phyloP scores from a whole-genome alignment of 2,113 vertebrate genomes.

The Rhinoderma darwinii region DNA sequence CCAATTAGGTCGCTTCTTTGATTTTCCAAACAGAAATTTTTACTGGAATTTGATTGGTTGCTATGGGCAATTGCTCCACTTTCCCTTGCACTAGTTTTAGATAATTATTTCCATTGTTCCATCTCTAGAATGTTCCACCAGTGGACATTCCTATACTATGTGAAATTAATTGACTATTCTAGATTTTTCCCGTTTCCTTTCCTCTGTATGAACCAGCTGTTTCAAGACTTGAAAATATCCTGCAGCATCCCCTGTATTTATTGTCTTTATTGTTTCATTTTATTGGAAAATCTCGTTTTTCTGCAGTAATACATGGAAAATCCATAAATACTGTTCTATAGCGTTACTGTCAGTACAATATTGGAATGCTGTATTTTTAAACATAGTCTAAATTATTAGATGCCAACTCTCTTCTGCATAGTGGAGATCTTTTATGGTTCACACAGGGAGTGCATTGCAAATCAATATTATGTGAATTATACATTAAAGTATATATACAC shows the following conservation, averaged over 20 bases:
- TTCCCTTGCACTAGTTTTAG: too few species aligned
- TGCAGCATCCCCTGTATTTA: background rate
- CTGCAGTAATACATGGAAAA: background rate
- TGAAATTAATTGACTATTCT: background rate
- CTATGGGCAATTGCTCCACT: too few species aligned
- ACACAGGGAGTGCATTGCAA: too few species aligned
- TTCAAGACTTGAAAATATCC: background rate
- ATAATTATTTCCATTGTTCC: background rate
- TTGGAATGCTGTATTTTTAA: background rate
- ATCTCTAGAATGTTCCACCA: background rate
- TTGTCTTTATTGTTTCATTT: background rate
- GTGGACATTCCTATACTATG: background rate
- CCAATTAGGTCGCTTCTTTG: too few species aligned
- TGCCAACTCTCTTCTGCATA: too few species aligned
- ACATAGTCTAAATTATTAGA: too few species aligned
- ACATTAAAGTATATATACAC: too few species aligned
- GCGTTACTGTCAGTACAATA: background rate
- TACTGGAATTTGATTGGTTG: too few species aligned
- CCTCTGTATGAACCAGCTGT: background rate
- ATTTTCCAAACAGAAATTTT: too few species aligned
- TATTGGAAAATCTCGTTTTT: background rate
- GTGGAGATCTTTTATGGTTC: too few species aligned
- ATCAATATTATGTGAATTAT: too few species aligned
- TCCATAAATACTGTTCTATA: background rate
- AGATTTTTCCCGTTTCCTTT: background rate